phyloP scores from a whole-genome alignment of 1,140 invertebrate species.

The Pollicipes pollicipes region DNA sequence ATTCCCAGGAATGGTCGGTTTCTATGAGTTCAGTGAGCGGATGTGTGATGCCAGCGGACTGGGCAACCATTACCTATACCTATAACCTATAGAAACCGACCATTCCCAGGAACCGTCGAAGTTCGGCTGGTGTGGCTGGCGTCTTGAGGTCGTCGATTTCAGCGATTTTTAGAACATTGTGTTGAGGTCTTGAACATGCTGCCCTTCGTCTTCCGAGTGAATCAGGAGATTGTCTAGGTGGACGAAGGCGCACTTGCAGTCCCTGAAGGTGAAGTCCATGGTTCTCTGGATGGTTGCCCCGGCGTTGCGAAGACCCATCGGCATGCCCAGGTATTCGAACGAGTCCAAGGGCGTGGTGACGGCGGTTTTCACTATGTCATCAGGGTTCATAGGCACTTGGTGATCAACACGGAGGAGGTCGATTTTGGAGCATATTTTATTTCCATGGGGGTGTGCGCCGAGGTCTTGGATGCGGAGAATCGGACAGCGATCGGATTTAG shows the following conservation, averaged over 20 bases:
- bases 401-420: slow-evolving; percentile 8
- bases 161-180: neutral
- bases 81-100: slow-evolving; percentile 13
- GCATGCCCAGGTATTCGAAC: slow-evolving; percentile 10
- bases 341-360: slow-evolving; percentile 7
- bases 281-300: slow-evolving; percentile 5
- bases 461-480: slow-evolving; percentile 6
- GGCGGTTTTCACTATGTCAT: slow-evolving; percentile 9
- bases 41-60: neutral
- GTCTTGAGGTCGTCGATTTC: neutral
- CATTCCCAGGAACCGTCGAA: slow-evolving; percentile 15
- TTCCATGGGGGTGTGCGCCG: neutral
- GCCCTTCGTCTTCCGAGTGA: neutral
- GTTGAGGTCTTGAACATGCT: neutral
- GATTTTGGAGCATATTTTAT: neutral
- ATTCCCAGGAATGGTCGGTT: slow-evolving; percentile 15
- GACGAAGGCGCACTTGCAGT: neutral
- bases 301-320: slow-evolving; percentile 8
- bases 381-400: slow-evolving; percentile 6
- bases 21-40: slow-evolving; percentile 14
- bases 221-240: too few species aligned
- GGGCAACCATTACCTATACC: slow-evolving; percentile 12
- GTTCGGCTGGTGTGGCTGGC: neutral
- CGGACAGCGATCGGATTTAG: slow-evolving; percentile 4
- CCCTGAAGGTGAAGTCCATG: neutral